These are phyloP conservation scores for Conus canariensis DNA, from an alignment of 2,888 invertebrate species.

Conservation along the genomic window DNA sequence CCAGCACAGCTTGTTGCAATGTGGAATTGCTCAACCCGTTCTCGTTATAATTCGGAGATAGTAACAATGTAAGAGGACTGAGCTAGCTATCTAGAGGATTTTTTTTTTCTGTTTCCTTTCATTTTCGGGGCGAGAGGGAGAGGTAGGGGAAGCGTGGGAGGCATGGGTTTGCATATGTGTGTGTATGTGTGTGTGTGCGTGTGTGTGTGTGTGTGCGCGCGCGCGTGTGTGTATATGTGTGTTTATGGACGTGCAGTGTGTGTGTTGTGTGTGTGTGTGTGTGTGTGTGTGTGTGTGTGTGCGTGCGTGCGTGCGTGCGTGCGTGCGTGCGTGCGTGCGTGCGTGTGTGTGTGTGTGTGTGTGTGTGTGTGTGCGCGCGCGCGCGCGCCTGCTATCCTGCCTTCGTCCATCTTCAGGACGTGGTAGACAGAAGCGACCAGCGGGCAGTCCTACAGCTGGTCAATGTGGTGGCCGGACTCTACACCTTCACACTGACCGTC, in stretches of 20 bases:
- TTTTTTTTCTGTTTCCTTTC: no score
- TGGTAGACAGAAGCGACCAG: slow-evolving; percentile 88
- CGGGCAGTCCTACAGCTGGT: slow-evolving; percentile 89
- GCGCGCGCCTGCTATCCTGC: background rate
- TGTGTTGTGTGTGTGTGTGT: background rate
- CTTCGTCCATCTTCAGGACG: slow-evolving; percentile 78
- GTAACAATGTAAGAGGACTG: no score
- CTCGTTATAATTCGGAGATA: no score
- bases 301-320: background rate
- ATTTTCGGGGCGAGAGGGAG: no score
- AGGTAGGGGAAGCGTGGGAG: background rate
- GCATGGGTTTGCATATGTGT: background rate
- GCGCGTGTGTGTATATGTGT: background rate
- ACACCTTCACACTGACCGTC: slow-evolving; percentile 93
- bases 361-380: background rate
- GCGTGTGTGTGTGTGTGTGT: background rate
- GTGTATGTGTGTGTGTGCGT: no score
- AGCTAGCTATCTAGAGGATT: no score
- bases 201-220: background rate
- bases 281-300: no score
- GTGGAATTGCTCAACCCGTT: no score
- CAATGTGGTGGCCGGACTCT: slow-evolving; percentile 91
- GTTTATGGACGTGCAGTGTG: background rate
- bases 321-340: background rate
- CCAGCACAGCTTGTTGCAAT: no score